phyloP scores from a whole-genome alignment of 2,113 vertebrate species.

The Mastomys natalensis region DNA sequence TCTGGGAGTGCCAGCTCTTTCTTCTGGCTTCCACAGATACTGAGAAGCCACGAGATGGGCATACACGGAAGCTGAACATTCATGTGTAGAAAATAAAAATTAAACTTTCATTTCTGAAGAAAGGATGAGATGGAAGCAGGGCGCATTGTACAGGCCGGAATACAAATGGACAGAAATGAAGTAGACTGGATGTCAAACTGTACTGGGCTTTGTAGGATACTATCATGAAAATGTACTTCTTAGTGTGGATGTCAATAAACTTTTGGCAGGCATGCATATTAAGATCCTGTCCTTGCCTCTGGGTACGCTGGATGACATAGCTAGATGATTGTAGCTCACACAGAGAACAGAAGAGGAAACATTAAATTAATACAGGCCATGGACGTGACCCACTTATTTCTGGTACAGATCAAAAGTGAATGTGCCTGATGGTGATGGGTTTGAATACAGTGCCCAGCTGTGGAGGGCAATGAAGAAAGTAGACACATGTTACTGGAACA shows the following conservation, averaged over 20 bases:
- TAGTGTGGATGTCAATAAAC: neutral
- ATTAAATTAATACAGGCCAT: neutral
- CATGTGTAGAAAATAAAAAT: neutral
- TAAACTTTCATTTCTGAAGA: neutral
- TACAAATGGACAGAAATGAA: neutral
- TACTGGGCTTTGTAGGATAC: neutral
- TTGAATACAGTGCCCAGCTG: neutral
- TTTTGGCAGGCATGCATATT: neutral
- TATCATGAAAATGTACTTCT: neutral
- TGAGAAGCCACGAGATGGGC: neutral
- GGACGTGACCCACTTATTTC: neutral
- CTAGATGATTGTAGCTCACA: conserved; percentile 4
- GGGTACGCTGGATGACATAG: neutral
- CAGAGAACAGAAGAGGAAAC: conserved; percentile 12
- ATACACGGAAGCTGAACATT: neutral
- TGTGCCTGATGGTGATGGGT: neutral
- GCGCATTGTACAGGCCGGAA: neutral
- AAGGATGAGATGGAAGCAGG: neutral
- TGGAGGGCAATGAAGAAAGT: neutral
- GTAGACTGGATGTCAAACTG: neutral
- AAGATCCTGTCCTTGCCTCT: neutral
- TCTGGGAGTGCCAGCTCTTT: neutral
- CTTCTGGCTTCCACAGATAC: neutral
- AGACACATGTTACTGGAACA: neutral
- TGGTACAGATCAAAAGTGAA: conserved; percentile 31